Evolutionary conservation across 2,888 invertebrate genomes (phyloP).

Genomic region (Phyto melanocephala): DNA sequence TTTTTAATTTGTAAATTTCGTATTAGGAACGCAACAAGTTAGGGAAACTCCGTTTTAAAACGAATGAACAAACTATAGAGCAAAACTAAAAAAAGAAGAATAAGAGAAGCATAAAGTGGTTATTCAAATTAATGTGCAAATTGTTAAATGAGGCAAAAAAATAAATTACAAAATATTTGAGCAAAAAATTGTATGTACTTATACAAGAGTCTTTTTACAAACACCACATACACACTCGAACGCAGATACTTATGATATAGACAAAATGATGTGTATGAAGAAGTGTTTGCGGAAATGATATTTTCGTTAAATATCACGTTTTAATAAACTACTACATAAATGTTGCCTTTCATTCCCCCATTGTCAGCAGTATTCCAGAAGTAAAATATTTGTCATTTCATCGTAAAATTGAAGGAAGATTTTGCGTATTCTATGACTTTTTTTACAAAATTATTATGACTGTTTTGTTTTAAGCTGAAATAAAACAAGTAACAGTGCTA

Average conservation of each 20-base stretch:
- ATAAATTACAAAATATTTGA: neutral
- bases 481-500: no score
- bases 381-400: neutral
- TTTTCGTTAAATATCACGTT: constrained; percentile 50
- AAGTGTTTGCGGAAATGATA: constrained; percentile 4
- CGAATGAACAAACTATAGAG: no score
- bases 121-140: constrained; percentile 20
- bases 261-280: neutral
- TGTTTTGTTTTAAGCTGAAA: no score
- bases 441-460: no score
- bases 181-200: neutral
- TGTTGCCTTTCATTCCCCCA: neutral
- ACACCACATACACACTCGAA: no score
- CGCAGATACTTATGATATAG: no score
- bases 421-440: no score
- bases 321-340: constrained; percentile 37
- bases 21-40: no score
- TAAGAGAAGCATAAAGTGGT: neutral
- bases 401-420: neutral
- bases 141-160: constrained; percentile 37
- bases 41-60: no score
- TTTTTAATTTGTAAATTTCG: no score
- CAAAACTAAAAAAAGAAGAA: neutral
- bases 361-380: neutral
- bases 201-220: no score